phyloP scores from a whole-genome alignment of 2,113 vertebrate genomes.

The Lamprologus speciosus region DNA sequence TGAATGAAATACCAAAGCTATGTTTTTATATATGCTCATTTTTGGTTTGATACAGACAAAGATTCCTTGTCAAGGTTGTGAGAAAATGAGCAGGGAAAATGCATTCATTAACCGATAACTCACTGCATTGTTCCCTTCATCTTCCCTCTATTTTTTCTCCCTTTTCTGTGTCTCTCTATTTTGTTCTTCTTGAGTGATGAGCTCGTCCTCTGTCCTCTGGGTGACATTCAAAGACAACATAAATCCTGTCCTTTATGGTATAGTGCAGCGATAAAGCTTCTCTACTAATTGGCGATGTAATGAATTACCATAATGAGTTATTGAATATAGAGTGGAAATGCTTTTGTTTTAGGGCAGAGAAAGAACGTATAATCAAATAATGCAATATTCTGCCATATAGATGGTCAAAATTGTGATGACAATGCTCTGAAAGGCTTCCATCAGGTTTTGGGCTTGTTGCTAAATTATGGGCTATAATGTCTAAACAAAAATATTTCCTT shows the following conservation, averaged over 20 bases:
- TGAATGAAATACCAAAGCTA: not conserved
- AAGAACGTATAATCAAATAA: not conserved
- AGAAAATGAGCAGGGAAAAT: constrained; percentile 34
- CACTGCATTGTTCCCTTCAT: constrained; percentile 17
- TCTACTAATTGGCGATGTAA: constrained; percentile 99
- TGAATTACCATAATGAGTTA: constrained; percentile 99
- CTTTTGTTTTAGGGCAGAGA: constrained; percentile 72
- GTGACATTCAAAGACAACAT: constrained; percentile 99
- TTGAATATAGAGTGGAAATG: constrained; percentile 81
- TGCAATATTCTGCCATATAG: not conserved
- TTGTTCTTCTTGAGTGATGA: constrained; percentile 93
- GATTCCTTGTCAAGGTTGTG: constrained; percentile 21
- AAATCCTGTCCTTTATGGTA: constrained; percentile 98
- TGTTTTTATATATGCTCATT: not conserved
- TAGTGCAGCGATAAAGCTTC: constrained; percentile 93
- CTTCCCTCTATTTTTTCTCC: not conserved
- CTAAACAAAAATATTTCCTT: constrained; percentile 77
- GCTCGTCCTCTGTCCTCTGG: constrained; percentile 91
- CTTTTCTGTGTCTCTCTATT: constrained; percentile 49
- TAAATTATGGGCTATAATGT: not conserved
- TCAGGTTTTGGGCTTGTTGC: not conserved
- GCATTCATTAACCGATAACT: constrained; percentile 44
- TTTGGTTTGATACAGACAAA: not conserved
- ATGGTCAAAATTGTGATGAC: not conserved
- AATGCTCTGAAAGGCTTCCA: not conserved